Conservation (phyloP, 1,140 invertebrate genomes). For the Zaprionus camerounensis region DNA sequence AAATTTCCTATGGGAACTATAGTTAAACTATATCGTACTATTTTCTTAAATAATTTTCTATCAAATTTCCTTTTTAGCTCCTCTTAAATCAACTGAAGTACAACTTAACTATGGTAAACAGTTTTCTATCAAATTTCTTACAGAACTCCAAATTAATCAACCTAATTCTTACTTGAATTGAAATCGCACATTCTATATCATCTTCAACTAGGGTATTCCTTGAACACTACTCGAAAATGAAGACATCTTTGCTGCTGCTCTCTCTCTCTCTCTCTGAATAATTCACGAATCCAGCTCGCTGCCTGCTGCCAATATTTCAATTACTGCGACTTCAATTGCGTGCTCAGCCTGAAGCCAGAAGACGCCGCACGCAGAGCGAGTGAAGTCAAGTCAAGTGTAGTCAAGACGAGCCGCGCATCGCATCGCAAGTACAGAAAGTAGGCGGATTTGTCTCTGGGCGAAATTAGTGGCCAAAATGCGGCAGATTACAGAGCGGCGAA, state of each 20-base stretch:
- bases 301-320: constrained; percentile 67
- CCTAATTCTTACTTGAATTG: background rate
- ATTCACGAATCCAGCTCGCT: constrained; percentile 54
- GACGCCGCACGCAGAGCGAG: background rate
- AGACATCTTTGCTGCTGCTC: background rate
- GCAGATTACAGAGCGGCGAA: constrained; percentile 74
- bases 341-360: constrained; percentile 13
- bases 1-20: no score
- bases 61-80: no score
- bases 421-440: constrained; percentile 37
- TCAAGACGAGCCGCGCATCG: background rate
- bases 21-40: no score
- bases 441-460: constrained; percentile 71
- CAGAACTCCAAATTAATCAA: no score
- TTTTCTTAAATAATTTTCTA: no score
- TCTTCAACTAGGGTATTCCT: background rate
- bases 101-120: no score
- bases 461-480: constrained; percentile 79
- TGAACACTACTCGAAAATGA: background rate
- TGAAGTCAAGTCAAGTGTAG: constrained; percentile 11
- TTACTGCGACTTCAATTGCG: constrained; percentile 63
- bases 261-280: constrained; percentile 51
- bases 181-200: background rate
- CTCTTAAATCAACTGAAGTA: no score
- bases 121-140: no score